Conservation (phyloP, 2,888 invertebrate species). For the Notodonta dromedarius region DNA sequence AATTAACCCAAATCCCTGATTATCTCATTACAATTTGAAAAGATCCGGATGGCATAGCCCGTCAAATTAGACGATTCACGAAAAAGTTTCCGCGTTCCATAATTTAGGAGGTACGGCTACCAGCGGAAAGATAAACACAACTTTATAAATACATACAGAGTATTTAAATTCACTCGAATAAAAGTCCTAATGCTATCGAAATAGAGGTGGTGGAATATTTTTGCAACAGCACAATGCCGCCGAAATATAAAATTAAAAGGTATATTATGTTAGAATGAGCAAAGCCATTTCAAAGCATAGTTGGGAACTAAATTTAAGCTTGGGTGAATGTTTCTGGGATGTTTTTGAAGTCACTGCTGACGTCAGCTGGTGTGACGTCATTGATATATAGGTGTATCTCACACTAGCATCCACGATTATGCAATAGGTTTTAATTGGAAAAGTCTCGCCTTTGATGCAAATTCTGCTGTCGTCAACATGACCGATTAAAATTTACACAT, state of each 20-base stretch:
- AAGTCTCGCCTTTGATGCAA: no score
- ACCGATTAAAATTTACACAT: no score
- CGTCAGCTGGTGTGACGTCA: constrained; percentile 9
- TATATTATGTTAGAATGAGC: constrained; percentile 11
- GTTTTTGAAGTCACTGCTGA: neutral
- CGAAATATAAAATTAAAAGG: constrained; percentile 47
- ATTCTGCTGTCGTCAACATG: no score
- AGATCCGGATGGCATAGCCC: constrained; percentile 35
- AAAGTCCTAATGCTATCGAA: constrained; percentile 6
- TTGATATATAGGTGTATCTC: neutral
- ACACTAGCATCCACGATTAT: no score
- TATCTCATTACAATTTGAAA: constrained; percentile 45
- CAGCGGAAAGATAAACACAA: constrained; percentile 32
- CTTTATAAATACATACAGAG: constrained; percentile 1
- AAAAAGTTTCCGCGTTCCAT: constrained; percentile 44
- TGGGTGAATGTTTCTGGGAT: neutral
- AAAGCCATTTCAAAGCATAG: constrained; percentile 6
- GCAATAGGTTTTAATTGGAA: no score
- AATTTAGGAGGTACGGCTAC: constrained; percentile 38
- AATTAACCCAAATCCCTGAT: constrained; percentile 27
- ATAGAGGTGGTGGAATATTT: constrained; percentile 10
- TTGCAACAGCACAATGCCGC: constrained; percentile 1
- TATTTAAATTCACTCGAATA: constrained; percentile 7
- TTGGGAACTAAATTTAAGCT: constrained; percentile 7
- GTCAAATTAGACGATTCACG: constrained; percentile 35